Evolutionary conservation across 1,140 invertebrate genomes (phyloP).

Genomic region (Ceratoteleas bidentatus): DNA sequence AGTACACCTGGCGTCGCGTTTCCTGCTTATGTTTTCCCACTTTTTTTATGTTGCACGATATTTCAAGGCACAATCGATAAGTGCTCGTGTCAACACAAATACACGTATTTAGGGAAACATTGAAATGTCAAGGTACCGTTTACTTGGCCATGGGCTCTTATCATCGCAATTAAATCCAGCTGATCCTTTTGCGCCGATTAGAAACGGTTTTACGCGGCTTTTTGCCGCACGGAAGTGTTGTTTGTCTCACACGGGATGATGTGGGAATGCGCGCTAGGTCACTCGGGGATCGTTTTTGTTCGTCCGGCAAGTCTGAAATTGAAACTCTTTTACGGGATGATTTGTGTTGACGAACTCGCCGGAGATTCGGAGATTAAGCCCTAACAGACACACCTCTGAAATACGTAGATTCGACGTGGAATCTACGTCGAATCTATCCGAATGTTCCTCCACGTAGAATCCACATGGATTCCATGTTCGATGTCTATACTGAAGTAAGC

Average conservation of each 20-base stretch:
- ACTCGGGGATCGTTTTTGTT: too few relatives aligned
- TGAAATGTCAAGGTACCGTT: conserved; percentile 64
- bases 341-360: background rate
- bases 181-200: conserved; percentile 47
- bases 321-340: too few relatives aligned
- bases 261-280: conserved; percentile 6
- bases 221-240: conserved; percentile 30
- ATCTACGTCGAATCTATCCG: too few relatives aligned
- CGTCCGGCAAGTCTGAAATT: too few relatives aligned
- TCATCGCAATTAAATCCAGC: conserved; percentile 46
- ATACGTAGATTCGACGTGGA: too few relatives aligned
- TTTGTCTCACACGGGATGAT: conserved; percentile 16
- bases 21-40: background rate
- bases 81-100: conserved; percentile 47
- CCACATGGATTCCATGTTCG: too few relatives aligned
- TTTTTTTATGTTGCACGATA: conserved; percentile 38
- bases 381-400: too few relatives aligned
- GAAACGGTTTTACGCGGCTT: conserved; percentile 37
- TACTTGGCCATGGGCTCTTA: conserved; percentile 53
- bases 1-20: background rate
- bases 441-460: too few relatives aligned
- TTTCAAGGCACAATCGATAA: conserved; percentile 57
- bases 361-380: background rate
- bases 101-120: conserved; percentile 52
- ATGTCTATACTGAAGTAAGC: too few relatives aligned